Base-by-base conservation (phyloP, 2,797 vertebrate genomes). In the Melanotaenia nigrans region DNA sequence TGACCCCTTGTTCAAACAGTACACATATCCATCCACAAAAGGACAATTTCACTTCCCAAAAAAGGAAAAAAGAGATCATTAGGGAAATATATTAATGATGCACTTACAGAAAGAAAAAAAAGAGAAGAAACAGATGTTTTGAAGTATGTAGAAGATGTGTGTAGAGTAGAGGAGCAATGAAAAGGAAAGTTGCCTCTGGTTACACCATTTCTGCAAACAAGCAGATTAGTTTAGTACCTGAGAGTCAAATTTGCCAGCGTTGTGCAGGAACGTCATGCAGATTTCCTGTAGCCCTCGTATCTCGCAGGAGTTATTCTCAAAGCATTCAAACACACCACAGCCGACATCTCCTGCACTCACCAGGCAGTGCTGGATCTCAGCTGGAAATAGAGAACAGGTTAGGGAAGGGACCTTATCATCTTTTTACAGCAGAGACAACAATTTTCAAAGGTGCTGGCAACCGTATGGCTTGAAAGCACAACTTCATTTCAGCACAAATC, bases 241-340 rank as follows among this genome's bases (percentile, higher is more conserved):
- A 89, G 98, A 97, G 93, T 99, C 98, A 65, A 99, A 99, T 95
- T 98, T 99, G 92, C 98, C 98, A 91, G 98, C 98, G 81, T 99
- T 99, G 95, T 99, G 98, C 78, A 99, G 95, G 92, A 99, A 99
- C 13, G 95, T 98, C 96, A 99, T 96, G 93, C 98, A 99, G 94
- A 99, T 99, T 92, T 98, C 97, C 83, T 99, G 97, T 69, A 99
- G 95, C 82, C 98, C 98, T 79, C 96, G 96, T 88, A 99, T 99
- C 94, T 99, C 97, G 33, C 98, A 99, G 63, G 98, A 99, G 94
- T 99, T 99, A 94, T 99, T 99, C 94, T 99, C 97, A 84, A 99
- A 99, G 92, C 98, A 99, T 77, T 99, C 97, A 82, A 99, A 99
- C 88, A 99, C 97, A 60, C 97, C 97, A 24, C 98, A 99, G 70